Base-by-base conservation (phyloP, 2,888 invertebrate genomes). In the Parnassius smintheus region DNA sequence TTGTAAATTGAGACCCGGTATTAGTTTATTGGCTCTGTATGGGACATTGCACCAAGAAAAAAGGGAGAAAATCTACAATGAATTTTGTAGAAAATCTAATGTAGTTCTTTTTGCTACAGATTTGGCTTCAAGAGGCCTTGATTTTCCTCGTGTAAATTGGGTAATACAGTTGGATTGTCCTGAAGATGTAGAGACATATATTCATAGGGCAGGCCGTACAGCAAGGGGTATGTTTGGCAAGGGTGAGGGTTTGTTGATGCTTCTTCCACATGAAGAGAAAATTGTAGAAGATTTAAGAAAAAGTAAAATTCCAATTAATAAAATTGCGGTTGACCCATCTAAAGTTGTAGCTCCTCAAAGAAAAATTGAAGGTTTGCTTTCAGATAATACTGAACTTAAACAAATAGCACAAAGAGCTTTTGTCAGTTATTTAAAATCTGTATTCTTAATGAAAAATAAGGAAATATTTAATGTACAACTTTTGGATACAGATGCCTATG, bases 111-210 rank as follows among this genome's bases (percentile, higher is more conserved):
- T 99, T 91, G 98, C 99, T 2, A 99, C 99, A 8, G 99, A 99
- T 89, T 94, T 99, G 74, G 99, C 99, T n/a, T 96, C 99, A 0
- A 93, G 99, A 74, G 99, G 99, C 1, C 90, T 93, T 79, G 99
- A 99, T 90, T 99, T 99, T 83, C 98, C 98, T 0, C 93, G 93
- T 64, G 97, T 99, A 0, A 96, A 99, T 88, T 99, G 99, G 99
- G 99, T 99, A 0, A 94, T 99, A 63, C 99, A 99, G 84, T 93
- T 97, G 82, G 99, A 99, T 84, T 99, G 99, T 83, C 99, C 99
- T 0, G 98, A 99, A 86, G 97, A 98, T 92, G 96, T 96, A 0
- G 96, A 96, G 61, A 98, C 98, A 2, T 99, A 99, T 76, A 98
- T 99, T 70, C 99, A 99, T 84, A 93, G 99, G 66, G 98, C 96